Evolutionary conservation across 2,888 invertebrate species (phyloP).

Genomic region (Gortyna flavago): DNA sequence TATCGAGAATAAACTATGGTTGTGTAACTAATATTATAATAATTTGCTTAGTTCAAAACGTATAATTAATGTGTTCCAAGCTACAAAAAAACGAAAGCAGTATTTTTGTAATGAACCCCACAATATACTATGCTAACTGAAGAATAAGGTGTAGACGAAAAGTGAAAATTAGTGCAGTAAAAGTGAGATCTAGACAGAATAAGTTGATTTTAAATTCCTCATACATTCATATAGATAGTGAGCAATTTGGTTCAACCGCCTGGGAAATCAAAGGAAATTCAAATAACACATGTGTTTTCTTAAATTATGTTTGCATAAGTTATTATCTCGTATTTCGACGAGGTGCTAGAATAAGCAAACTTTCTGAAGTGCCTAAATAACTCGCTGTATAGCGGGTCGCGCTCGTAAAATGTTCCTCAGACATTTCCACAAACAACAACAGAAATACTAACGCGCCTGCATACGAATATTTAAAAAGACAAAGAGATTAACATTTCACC

Average conservation of each 20-base stretch:
- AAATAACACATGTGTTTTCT: slow-evolving; percentile 61
- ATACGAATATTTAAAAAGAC: not conserved
- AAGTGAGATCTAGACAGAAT: slow-evolving; percentile 43
- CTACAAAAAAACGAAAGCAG: not conserved
- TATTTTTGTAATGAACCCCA: not conserved
- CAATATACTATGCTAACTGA: slow-evolving; percentile 16
- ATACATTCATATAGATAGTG: slow-evolving; percentile 54
- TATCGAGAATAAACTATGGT: not conserved
- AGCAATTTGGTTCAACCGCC: slow-evolving; percentile 60
- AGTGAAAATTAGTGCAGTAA: slow-evolving; percentile 10
- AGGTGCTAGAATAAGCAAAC: slow-evolving; percentile 28
- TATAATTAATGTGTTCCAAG: not conserved
- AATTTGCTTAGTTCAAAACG: not conserved
- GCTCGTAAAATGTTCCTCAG: slow-evolving; percentile 27
- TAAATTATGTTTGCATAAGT: slow-evolving; percentile 49
- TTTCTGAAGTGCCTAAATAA: slow-evolving; percentile 34
- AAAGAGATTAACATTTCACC: not conserved
- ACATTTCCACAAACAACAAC: slow-evolving; percentile 6
- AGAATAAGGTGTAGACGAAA: slow-evolving; percentile 8
- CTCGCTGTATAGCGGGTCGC: not conserved
- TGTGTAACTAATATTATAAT: not conserved
- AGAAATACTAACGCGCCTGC: slow-evolving; percentile 4
- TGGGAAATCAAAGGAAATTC: slow-evolving; percentile 72
- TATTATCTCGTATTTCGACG: slow-evolving; percentile 40
- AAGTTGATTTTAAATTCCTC: slow-evolving; percentile 45